These are phyloP conservation scores for Watsonalla binaria DNA, from an alignment of 2,888 invertebrate genomes.

Conservation along the genomic window DNA sequence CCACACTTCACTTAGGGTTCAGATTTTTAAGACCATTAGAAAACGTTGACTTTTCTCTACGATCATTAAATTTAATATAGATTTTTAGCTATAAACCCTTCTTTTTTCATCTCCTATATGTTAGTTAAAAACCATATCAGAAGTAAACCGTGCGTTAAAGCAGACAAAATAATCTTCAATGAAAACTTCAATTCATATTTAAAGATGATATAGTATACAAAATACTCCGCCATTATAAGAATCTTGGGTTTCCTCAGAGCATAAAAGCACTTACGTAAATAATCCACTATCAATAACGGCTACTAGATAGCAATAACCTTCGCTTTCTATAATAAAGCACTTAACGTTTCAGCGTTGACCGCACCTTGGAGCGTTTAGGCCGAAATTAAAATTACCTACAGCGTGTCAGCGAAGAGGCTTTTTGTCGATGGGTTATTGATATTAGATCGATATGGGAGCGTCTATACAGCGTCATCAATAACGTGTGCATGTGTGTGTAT, in stretches of 20 bases:
- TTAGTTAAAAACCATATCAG: too few relatives aligned
- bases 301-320: slow-evolving; percentile 16
- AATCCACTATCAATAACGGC: slow-evolving; percentile 2
- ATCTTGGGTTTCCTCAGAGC: neutral
- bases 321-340: slow-evolving; percentile 28
- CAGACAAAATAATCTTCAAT: too few relatives aligned
- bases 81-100: too few relatives aligned
- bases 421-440: slow-evolving; percentile 74
- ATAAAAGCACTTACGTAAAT: neutral
- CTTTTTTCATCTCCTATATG: too few relatives aligned
- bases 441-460: slow-evolving; percentile 62
- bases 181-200: too few relatives aligned
- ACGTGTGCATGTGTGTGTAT: slow-evolving; percentile 38
- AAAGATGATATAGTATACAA: too few relatives aligned
- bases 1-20: too few relatives aligned
- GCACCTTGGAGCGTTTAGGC: slow-evolving; percentile 56
- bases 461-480: slow-evolving; percentile 59
- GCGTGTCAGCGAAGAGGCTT: slow-evolving; percentile 55
- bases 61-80: too few relatives aligned
- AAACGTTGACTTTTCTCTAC: too few relatives aligned
- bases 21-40: too few relatives aligned
- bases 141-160: too few relatives aligned
- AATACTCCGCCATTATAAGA: neutral
- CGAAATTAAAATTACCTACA: slow-evolving; percentile 68
- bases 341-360: slow-evolving; percentile 41